Evolutionary conservation across 2,797 vertebrate genomes (phyloP), one percentile per base, ranked within the genome.

Genomic region (Euthynnus affinis): DNA sequence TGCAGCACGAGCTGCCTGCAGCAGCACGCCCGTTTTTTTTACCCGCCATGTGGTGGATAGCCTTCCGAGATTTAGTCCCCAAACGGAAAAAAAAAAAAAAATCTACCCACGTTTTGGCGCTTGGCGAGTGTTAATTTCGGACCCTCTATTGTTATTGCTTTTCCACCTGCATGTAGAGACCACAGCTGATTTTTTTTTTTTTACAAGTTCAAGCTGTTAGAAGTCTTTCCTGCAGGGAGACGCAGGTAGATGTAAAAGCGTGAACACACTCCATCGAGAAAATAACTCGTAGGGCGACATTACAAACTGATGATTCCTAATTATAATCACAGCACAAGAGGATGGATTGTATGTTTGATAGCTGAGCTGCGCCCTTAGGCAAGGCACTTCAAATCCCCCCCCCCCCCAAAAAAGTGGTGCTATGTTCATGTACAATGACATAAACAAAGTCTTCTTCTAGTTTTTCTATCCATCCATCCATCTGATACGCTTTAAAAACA

Each of bases 141-240:
- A 37, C 37, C 37, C 37, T 9, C 55, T 62, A n/a, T n/a, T n/a
- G 63, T 85, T 76, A 73, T 78, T 78, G 71, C 25, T 71, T 75
- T 73, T 73, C 60, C 57, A 62, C 52, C 68, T 78, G 60, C 75
- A 29, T 20, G 29, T 60, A 60, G 13, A 61, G 34, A 57, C 61
- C 65, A 69, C 68, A 62, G 76, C 64, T 79, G 64, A 53, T 60
- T 44, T 72, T n/a, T n/a, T n/a, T n/a, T n/a, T n/a, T n/a, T n/a
- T 67, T 59, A 59, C 46, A 29, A n/a, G 46, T 56, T 55, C 23
- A 52, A 56, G 32, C 44, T 17, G 17, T 75, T 0, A 52, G 62
- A 74, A 64, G 29, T 64, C 60, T 22, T 22, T 60, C 48, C 58
- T 34, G 61, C n/a, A n/a, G n/a, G n/a, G n/a, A 17, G 32, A 32